These are phyloP conservation scores for Lumbricus terrestris DNA, from an alignment of 2,888 invertebrate genomes.

Conservation along the genomic window DNA sequence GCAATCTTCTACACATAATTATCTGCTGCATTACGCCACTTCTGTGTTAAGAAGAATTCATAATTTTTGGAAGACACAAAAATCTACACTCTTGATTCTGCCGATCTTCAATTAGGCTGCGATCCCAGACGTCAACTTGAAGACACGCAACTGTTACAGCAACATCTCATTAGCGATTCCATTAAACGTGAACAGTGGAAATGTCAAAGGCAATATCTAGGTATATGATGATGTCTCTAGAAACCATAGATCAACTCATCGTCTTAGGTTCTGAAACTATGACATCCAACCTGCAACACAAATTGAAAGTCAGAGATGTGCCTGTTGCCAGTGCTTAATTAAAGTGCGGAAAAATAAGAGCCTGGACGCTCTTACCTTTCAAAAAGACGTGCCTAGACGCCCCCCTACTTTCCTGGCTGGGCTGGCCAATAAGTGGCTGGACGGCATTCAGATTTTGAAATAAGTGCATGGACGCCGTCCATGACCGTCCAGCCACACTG, in stretches of 20 bases:
- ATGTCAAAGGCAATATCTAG: background rate
- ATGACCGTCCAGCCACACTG: no score
- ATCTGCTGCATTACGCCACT: background rate
- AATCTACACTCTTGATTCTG: background rate
- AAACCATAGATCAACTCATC: background rate
- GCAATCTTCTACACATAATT: background rate
- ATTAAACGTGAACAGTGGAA: background rate
- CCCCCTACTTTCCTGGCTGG: no score
- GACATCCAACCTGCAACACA: background rate
- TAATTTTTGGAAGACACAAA: background rate
- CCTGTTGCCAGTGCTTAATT: no score
- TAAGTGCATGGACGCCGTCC: no score
- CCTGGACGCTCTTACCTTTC: no score
- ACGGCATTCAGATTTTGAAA: no score
- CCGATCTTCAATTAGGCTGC: background rate
- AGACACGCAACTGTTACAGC: background rate
- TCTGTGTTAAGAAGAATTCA: background rate
- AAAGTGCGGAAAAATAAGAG: no score
- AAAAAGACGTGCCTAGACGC: no score
- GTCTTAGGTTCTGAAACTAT: background rate
- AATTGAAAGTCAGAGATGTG: no score
- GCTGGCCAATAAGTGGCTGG: no score
- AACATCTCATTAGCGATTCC: slow-evolving; percentile 5
- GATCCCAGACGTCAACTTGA: background rate
- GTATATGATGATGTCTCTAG: no score